Conservation (phyloP, 2,113 vertebrate species). For the Macquaria ambigua region DNA sequence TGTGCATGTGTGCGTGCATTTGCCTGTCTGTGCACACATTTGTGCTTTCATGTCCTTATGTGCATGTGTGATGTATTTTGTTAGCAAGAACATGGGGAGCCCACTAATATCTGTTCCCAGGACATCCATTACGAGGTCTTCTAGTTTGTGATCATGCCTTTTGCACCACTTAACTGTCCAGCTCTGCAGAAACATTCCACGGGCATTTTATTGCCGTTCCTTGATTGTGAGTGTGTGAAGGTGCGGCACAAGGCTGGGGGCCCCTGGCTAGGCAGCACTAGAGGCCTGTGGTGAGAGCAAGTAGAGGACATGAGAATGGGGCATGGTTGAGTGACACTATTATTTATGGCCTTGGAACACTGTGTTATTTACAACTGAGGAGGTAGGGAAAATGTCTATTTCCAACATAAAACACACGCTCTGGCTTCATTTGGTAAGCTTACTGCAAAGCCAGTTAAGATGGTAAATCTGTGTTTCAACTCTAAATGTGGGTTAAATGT, state of each 20-base stretch:
- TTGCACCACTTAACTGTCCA: conserved; percentile 65
- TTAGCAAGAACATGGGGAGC: conserved; percentile 57
- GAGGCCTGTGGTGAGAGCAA: conserved; percentile 79
- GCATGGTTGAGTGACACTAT: conserved; percentile 79
- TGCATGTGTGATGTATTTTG: conserved; percentile 64
- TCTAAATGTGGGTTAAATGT: conserved; percentile 51
- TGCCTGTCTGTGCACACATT: conserved; percentile 34
- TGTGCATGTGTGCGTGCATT: conserved; percentile 48
- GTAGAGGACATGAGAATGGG: conserved; percentile 80
- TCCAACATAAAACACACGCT: conserved; percentile 74
- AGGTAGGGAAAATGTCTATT: conserved; percentile 73
- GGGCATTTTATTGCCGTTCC: conserved; percentile 65
- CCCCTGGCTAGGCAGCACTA: conserved; percentile 60
- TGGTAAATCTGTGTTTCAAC: conserved; percentile 67
- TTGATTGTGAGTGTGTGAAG: conserved; percentile 77
- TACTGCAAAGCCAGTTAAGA: conserved; percentile 59
- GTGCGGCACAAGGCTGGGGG: conserved; percentile 66
- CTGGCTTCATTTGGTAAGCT: conserved; percentile 62
- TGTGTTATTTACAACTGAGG: conserved; percentile 77
- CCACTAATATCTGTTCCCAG: conserved; percentile 70
- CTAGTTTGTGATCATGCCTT: conserved; percentile 73
- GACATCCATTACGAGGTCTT: conserved; percentile 65
- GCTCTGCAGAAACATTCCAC: conserved; percentile 72
- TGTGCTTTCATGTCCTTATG: conserved; percentile 61
- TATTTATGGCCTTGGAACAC: conserved; percentile 75